Percentiles rank a stretch among this genome's conserved stretches.
Evolutionary conservation across 1,140 invertebrate genomes (phyloP).

Genomic region (Hetaerina americana): DNA sequence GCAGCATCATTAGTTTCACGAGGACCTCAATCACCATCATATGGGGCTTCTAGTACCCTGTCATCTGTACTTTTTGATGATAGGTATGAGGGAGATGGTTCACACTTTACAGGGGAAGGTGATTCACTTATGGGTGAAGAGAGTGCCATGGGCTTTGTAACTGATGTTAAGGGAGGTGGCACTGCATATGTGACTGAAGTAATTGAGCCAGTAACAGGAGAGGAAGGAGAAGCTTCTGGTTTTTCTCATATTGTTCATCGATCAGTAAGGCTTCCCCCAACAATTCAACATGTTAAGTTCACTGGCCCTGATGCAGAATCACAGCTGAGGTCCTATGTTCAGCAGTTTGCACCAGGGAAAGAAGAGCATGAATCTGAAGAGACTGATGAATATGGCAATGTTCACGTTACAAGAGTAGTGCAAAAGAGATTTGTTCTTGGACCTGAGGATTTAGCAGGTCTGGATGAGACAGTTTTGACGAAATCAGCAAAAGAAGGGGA

Average conservation of each 20-base stretch:
- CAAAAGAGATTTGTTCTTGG: constrained; percentile 33
- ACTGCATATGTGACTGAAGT: constrained; percentile 33
- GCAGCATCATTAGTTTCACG: neutral
- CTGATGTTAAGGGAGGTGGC: constrained; percentile 17
- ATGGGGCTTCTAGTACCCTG: neutral
- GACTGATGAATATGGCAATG: constrained; percentile 30
- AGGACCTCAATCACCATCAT: neutral
- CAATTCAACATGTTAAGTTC: constrained; percentile 39
- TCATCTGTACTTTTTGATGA: neutral
- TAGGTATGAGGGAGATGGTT: neutral
- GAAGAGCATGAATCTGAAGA: constrained; percentile 48
- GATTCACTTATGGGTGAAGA: constrained; percentile 24
- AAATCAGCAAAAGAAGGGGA: constrained; percentile 16
- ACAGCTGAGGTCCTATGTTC: constrained; percentile 33
- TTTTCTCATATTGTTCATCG: constrained; percentile 32
- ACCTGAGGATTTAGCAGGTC: constrained; percentile 18
- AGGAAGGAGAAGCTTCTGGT: constrained; percentile 16
- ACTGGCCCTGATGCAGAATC: constrained; percentile 35
- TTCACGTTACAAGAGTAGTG: constrained; percentile 34
- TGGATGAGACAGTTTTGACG: neutral
- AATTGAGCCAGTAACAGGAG: constrained; percentile 28
- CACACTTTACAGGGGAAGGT: constrained; percentile 12
- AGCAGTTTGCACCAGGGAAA: constrained; percentile 42
- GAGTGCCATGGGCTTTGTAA: constrained; percentile 29
- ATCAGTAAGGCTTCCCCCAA: constrained; percentile 34